These are phyloP conservation scores for Eurypyga helias DNA, from an alignment of 2,113 vertebrate species.

Conservation along the genomic window DNA sequence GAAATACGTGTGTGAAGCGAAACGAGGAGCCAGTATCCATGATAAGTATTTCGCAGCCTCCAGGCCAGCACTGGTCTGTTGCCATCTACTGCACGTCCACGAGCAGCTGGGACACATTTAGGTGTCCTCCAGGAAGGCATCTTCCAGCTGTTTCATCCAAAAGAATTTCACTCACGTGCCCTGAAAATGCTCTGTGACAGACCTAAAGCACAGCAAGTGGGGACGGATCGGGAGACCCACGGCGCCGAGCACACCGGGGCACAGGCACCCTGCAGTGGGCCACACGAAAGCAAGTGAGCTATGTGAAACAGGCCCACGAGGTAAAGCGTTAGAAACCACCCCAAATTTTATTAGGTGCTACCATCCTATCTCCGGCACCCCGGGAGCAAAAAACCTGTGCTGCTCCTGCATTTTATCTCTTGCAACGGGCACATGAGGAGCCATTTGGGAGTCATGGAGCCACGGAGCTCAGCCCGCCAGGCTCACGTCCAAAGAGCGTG, in stretches of 20 bases:
- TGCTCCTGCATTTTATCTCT: not conserved
- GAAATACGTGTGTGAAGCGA: not conserved
- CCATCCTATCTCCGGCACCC: not conserved
- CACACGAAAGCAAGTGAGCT: not conserved
- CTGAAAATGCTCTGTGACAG: not conserved
- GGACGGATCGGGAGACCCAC: not conserved
- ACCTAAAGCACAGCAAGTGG: not conserved
- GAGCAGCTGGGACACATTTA: not conserved
- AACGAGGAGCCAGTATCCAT: not conserved
- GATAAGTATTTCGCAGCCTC: not conserved
- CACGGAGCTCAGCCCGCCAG: not conserved
- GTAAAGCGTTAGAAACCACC: not conserved
- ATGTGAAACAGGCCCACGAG: not conserved
- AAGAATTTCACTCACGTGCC: not conserved
- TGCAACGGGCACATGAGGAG: not conserved
- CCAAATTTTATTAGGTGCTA: not conserved
- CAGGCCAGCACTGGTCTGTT: not conserved
- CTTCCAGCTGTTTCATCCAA: not conserved
- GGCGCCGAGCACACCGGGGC: accelerated
- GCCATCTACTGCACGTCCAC: not conserved
- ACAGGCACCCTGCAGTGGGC: not conserved
- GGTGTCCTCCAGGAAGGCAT: not conserved
- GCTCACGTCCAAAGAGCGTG: not conserved
- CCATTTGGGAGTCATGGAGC: not conserved
- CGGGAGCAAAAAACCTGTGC: not conserved